A percentile compares a stretch with the other conserved stretches of the same genome.
Conservation (phyloP, 2,797 vertebrate species). For the Alectoris magna region DNA sequence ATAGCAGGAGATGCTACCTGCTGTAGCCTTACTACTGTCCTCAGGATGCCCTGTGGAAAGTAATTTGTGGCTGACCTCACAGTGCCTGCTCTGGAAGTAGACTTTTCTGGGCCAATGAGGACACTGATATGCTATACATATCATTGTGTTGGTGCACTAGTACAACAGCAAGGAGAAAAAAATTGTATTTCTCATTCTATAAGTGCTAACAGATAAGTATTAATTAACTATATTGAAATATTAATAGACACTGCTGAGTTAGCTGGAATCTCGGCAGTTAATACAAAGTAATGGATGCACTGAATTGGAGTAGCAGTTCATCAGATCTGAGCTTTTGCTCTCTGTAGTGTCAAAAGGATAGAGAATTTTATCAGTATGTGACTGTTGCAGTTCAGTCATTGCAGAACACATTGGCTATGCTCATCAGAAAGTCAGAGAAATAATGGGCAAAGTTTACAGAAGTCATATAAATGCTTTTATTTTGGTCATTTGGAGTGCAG, state of each 20-base stretch:
- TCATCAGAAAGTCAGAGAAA: neutral
- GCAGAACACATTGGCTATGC: neutral
- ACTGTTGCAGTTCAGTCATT: neutral
- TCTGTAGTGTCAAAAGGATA: neutral
- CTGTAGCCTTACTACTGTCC: neutral
- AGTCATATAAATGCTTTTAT: neutral
- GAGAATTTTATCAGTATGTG: neutral
- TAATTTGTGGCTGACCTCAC: neutral
- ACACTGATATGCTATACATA: neutral
- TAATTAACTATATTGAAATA: neutral
- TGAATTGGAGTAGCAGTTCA: neutral
- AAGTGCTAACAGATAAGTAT: neutral
- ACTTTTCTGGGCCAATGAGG: neutral
- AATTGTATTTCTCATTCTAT: neutral
- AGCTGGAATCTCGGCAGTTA: neutral
- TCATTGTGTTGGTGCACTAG: neutral
- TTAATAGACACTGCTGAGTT: neutral
- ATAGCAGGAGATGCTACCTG: neutral
- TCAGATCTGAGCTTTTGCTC: neutral
- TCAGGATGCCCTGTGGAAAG: neutral
- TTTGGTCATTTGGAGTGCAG: neutral
- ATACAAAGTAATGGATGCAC: neutral
- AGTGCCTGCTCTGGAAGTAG: neutral
- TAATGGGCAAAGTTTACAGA: neutral
- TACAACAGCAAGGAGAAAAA: neutral